Percentiles rank a stretch among this genome's conserved stretches.
Conservation (phyloP, 2,113 vertebrate species). For the Xiphophorus couchianus region DNA sequence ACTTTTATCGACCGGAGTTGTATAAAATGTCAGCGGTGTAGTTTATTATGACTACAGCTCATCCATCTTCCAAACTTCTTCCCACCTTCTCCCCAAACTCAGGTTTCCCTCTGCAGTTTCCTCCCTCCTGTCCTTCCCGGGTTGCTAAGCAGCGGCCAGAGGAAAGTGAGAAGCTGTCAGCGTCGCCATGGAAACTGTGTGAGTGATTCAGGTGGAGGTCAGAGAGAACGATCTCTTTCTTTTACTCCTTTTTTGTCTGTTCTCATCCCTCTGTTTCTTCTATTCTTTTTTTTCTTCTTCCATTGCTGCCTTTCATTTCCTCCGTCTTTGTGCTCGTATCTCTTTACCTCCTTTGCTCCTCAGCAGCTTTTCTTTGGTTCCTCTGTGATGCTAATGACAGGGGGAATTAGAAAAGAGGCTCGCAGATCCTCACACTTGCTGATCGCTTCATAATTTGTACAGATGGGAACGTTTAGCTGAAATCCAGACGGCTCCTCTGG, state of each 20-base stretch:
- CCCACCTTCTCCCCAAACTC: conserved; percentile 17
- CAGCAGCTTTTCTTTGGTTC: conserved; percentile 26
- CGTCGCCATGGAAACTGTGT: conserved; percentile 79
- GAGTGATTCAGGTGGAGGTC: conserved; percentile 77
- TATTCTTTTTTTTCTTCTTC: conserved; percentile 25
- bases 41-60: background rate
- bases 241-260: conserved; percentile 27
- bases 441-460: conserved; percentile 58
- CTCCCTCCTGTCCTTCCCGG: conserved; percentile 54
- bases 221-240: conserved; percentile 56
- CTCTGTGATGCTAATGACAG: conserved; percentile 64
- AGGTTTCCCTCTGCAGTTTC: conserved; percentile 24
- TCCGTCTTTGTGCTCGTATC: conserved; percentile 36
- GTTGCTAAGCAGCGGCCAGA: conserved; percentile 80
- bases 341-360: background rate
- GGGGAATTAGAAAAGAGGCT: conserved; percentile 40
- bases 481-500: conserved; percentile 59
- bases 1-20: background rate
- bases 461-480: conserved; percentile 55
- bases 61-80: conserved; percentile 38
- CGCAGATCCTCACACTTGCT: conserved; percentile 52
- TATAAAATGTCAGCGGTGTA: background rate
- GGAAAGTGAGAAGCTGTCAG: conserved; percentile 74
- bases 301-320: conserved; percentile 49
- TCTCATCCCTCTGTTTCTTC: conserved; percentile 22